phyloP scores from a whole-genome alignment of 2,797 vertebrate genomes.

The Hippoglossus hippoglossus region DNA sequence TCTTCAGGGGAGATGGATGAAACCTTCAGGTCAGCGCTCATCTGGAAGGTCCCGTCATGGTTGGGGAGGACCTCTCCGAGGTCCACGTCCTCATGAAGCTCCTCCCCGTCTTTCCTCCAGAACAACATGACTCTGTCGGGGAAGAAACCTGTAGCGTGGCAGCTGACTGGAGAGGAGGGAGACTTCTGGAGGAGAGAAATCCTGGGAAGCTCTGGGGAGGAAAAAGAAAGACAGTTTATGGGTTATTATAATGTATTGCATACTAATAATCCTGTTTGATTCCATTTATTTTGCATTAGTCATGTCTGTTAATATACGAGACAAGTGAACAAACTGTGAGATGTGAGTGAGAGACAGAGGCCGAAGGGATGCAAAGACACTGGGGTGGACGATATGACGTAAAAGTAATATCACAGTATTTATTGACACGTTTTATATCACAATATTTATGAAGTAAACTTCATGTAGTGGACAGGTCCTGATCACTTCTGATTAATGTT shows the following conservation, averaged over 20 bases:
- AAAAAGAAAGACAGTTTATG: no score
- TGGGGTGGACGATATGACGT: no score
- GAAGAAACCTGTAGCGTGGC: slow-evolving; percentile 24
- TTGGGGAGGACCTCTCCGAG: slow-evolving; percentile 59
- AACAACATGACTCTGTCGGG: slow-evolving; percentile 18
- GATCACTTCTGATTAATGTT: no score
- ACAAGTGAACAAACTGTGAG: not conserved
- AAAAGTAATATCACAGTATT: no score
- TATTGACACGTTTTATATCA: no score
- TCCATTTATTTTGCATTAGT: not conserved
- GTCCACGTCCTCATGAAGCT: slow-evolving; percentile 50
- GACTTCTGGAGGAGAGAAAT: slow-evolving; percentile 32
- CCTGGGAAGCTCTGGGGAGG: not conserved
- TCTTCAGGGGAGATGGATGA: slow-evolving; percentile 44
- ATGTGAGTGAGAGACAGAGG: not conserved
- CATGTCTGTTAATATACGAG: not conserved
- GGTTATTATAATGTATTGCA: not conserved
- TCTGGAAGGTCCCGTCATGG: slow-evolving; percentile 73
- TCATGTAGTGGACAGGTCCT: no score
- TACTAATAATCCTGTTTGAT: not conserved
- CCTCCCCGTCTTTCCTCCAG: slow-evolving; percentile 54
- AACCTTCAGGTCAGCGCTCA: slow-evolving; percentile 39
- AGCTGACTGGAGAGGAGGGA: slow-evolving; percentile 13
- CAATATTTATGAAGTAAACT: no score
- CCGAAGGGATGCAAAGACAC: slow-evolving; percentile 1